These are phyloP conservation scores for Callitettix versicolor DNA, from an alignment of 1,140 invertebrate genomes.

Conservation along the genomic window DNA sequence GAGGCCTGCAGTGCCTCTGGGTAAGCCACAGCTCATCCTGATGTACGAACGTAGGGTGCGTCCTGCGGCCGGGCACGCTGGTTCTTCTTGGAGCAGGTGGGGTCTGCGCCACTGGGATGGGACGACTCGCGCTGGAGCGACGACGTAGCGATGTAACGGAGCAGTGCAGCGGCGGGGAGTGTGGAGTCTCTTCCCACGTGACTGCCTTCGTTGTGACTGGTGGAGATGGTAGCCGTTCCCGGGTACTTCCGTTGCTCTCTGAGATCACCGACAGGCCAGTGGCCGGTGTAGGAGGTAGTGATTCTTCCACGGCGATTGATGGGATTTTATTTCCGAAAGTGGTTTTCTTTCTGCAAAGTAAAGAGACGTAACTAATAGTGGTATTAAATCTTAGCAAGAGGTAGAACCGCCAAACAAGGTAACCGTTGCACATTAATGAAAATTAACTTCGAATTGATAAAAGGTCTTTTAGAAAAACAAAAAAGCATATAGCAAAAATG, in stretches of 20 bases:
- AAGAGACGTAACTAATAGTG: background rate
- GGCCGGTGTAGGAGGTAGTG: background rate
- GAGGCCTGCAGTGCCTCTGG: conserved; percentile 27
- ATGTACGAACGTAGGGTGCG: conserved; percentile 25
- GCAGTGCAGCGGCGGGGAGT: background rate
- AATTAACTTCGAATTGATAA: too few species aligned
- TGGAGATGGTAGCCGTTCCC: conserved; percentile 10
- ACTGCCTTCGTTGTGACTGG: conserved; percentile 17
- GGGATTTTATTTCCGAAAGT: conserved; percentile 20
- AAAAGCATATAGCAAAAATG: too few species aligned
- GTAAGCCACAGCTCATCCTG: conserved; percentile 30
- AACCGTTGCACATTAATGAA: background rate
- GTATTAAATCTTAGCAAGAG: too few species aligned
- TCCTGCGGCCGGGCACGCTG: conserved; percentile 20
- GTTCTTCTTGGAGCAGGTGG: conserved; percentile 18
- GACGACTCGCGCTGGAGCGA: conserved; percentile 32
- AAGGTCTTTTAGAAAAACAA: too few species aligned
- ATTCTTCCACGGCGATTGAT: conserved; percentile 15
- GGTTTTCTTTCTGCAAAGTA: conserved; percentile 25
- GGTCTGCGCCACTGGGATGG: conserved; percentile 27
- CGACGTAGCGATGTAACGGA: conserved; percentile 32
- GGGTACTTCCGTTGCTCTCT: conserved; percentile 3
- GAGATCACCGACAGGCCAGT: conserved; percentile 13
- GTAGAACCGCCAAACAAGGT: too few species aligned
- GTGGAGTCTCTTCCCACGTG: conserved; percentile 19